A percentile compares a stretch with the other conserved stretches of the same genome.
Conservation (phyloP, 1,140 invertebrate species). For the Halesus radiatus region DNA sequence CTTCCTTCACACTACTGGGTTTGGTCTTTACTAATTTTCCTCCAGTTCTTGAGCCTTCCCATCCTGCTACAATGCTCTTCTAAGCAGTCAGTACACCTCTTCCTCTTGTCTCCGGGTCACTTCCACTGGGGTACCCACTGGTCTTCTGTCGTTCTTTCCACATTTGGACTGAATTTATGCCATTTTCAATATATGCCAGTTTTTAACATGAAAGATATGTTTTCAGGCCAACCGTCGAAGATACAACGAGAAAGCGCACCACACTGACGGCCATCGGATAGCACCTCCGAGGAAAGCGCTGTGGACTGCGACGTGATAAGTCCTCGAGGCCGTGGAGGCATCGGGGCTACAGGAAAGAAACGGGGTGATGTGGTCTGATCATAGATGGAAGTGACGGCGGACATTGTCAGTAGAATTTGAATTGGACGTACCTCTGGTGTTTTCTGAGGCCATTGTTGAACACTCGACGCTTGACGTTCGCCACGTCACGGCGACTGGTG, state of each 20-base stretch:
- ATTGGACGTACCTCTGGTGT: conserved; percentile 31
- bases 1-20: too few species aligned
- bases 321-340: background rate
- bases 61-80: too few species aligned
- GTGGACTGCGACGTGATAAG: background rate
- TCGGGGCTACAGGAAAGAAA: background rate
- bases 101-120: too few species aligned
- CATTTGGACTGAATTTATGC: too few species aligned
- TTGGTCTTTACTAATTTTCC: too few species aligned
- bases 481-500: conserved; percentile 27
- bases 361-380: too few species aligned
- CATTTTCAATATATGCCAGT: too few species aligned
- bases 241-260: conserved; percentile 43
- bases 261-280: conserved; percentile 53
- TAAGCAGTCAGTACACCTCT: too few species aligned
- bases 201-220: background rate
- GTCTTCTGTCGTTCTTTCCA: too few species aligned
- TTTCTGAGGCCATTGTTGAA: conserved; percentile 29
- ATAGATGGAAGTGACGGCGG: too few species aligned
- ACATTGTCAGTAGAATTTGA: conserved; percentile 6
- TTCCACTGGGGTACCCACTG: too few species aligned
- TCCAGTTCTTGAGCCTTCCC: too few species aligned
- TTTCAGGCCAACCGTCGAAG: conserved; percentile 52
- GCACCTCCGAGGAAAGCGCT: background rate
- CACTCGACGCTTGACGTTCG: conserved; percentile 2